These are phyloP conservation scores for honey bee (Apis mellifera) DNA, from an alignment of 1,140 invertebrate species.

Conservation along the genomic window DNA sequence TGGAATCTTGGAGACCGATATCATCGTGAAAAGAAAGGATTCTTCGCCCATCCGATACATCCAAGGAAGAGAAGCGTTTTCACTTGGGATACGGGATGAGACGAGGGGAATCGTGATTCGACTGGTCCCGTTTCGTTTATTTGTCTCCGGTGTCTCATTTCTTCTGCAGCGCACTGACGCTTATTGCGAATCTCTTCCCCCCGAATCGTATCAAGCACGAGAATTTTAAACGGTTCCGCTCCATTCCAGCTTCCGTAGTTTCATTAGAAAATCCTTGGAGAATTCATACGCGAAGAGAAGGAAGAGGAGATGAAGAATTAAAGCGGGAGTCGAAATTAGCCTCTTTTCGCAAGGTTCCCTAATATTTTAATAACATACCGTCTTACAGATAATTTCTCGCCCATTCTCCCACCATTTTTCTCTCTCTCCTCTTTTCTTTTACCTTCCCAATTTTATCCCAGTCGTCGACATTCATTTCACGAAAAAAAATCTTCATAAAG, in stretches of 20 bases:
- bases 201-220: background rate
- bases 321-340: background rate
- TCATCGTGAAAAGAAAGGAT: background rate
- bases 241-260: background rate
- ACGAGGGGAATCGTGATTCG: constrained; percentile 22
- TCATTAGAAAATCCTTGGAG: background rate
- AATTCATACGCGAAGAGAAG: background rate
- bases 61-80: background rate
- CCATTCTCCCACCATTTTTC: no score
- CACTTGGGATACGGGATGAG: background rate
- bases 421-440: no score
- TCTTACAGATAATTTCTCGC: background rate
- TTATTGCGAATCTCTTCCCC: constrained; percentile 1
- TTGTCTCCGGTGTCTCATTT: constrained; percentile 20
- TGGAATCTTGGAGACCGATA: no score
- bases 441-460: background rate
- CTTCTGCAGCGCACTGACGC: background rate
- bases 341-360: background rate
- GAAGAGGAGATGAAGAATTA: background rate
- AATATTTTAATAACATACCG: background rate
- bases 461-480: background rate
- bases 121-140: constrained; percentile 6
- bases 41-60: background rate
- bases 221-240: background rate
- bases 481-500: background rate